Evolutionary conservation across 2,113 vertebrate species (phyloP).

Genomic region (Sander lucioperca): DNA sequence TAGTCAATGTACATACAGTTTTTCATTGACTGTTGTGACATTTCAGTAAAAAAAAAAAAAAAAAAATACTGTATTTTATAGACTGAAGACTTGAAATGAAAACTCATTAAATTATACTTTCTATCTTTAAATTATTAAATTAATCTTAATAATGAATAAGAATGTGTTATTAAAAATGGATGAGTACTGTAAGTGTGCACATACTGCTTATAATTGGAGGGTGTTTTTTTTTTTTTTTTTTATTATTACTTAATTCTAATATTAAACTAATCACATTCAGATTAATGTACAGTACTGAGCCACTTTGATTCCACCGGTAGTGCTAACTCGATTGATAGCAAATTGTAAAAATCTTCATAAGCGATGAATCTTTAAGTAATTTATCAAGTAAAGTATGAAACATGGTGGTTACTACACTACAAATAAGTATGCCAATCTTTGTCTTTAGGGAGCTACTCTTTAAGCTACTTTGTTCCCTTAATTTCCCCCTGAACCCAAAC

Average conservation of each 20-base stretch:
- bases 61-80: neutral
- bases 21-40: neutral
- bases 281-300: neutral
- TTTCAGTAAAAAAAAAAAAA: neutral
- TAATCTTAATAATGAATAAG: conserved; percentile 42
- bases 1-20: neutral
- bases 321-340: neutral
- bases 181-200: conserved; percentile 31
- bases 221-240: neutral
- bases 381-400: neutral
- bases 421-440: neutral
- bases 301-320: conserved; percentile 6
- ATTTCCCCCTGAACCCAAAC: conserved; percentile 31
- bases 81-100: conserved; percentile 38
- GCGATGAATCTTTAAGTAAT: neutral
- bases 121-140: conserved; percentile 53
- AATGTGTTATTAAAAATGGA: conserved; percentile 46
- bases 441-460: neutral
- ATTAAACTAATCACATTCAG: conserved; percentile 19
- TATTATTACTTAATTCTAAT: neutral
- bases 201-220: conserved; percentile 36
- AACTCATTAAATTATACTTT: conserved; percentile 47
- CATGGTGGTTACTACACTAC: neutral
- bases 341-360: neutral
- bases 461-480: conserved; percentile 26